Base-by-base conservation (phyloP, 2,797 vertebrate genomes). In the Ptychadena robeensis region DNA sequence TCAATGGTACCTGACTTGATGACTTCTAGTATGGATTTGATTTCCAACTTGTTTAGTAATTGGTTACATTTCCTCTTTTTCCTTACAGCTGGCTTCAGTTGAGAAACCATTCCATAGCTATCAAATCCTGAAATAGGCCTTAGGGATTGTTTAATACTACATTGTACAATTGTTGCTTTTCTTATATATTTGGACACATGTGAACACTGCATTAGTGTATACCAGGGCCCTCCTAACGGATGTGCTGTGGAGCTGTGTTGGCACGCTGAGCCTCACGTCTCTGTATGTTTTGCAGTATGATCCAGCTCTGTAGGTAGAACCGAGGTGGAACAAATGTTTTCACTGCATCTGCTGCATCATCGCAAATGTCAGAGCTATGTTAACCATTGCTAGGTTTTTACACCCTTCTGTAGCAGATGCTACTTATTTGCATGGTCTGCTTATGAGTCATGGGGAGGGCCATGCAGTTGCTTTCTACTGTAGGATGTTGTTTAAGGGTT, bases 291-390 rank as follows among this genome's bases (percentile, higher is more conserved):
- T 38, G 59, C 38, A 9, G 14, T 28, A 70, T 27, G 30, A 48
- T 66, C 69, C 11, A 27, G 30, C 64, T 22, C 61, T 73, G 70
- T 38, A 73, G 70, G 70, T 81, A 65, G 38, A 66, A 53, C 8
- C 31, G 22, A 63, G 31, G 59, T 72, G 30, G 59, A 73, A 81
- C 67, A 44, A 71, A 80, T 72, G 63, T 28, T 66, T 30, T 73
- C 18, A 31, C 71, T n/a, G 32, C 63, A 57, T 75, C 80, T 68
- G 32, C 57, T 82, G 11, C 30, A 28, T 22, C n/a, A 81, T 4
- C 4, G 34, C 48, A 63, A 5, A 4, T 57, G 38, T 67, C 28
- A 48, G 22, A 38, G 9, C 30, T 53, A 8, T 66, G n/a, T 30
- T 65, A 64, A 64, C 57, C 22, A 25, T 25, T 61, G 34, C 34